Percentiles rank a stretch among this genome's conserved stretches.
These are phyloP conservation scores for Monochamus alternatus DNA, from an alignment of 2,888 invertebrate genomes.

Conservation along the genomic window DNA sequence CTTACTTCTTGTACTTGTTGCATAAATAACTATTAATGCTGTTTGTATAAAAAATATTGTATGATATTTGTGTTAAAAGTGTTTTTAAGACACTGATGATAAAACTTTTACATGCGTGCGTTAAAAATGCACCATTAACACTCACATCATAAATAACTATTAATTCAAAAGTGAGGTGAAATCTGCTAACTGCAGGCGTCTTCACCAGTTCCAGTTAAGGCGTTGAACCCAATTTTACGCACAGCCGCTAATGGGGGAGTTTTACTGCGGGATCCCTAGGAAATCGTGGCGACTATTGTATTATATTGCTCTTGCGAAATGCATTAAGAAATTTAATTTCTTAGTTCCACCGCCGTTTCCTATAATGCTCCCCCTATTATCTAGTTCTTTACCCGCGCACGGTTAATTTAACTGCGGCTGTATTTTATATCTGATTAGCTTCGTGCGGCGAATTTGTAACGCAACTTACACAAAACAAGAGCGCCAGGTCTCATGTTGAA, in stretches of 20 bases:
- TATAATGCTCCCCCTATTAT: slow-evolving; percentile 55
- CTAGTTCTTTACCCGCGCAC: slow-evolving; percentile 57
- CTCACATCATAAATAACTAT: no score
- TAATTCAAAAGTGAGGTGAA: no score
- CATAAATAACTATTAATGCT: no score
- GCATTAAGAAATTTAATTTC: slow-evolving; percentile 57
- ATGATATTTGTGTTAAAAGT: no score
- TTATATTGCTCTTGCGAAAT: slow-evolving; percentile 49
- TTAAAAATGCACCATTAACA: no score
- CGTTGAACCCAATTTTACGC: slow-evolving; percentile 19
- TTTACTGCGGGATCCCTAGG: slow-evolving; percentile 27
- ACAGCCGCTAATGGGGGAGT: slow-evolving; percentile 20
- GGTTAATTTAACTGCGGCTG: slow-evolving; percentile 58
- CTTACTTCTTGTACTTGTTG: no score
- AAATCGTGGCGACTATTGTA: slow-evolving; percentile 50
- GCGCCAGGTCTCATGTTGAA: slow-evolving; percentile 41
- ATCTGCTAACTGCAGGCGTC: not conserved
- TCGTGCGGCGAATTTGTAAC: slow-evolving; percentile 57
- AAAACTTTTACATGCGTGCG: no score
- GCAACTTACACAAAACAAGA: slow-evolving; percentile 48
- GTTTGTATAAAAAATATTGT: no score
- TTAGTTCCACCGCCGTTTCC: slow-evolving; percentile 45
- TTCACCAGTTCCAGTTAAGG: not conserved
- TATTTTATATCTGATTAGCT: slow-evolving; percentile 60
- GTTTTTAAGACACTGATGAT: no score